phyloP scores from a whole-genome alignment of 2,113 vertebrate genomes.

The Oreochromis spilurus region DNA sequence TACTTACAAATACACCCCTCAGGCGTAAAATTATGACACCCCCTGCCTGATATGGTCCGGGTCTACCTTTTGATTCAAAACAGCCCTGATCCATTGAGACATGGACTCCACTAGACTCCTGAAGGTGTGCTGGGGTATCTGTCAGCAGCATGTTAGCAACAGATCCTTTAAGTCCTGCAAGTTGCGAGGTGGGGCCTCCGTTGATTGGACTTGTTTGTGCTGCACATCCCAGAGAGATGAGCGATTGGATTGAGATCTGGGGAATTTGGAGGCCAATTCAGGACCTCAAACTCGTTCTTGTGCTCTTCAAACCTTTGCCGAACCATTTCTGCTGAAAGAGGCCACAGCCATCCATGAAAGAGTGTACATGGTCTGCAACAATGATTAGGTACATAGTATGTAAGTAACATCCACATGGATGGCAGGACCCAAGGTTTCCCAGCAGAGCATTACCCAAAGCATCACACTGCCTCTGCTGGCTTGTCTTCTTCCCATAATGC shows the following conservation, averaged over 20 bases:
- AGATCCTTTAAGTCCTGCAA: not conserved
- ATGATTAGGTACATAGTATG: not conserved
- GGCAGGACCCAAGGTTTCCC: not conserved
- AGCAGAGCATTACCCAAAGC: not conserved
- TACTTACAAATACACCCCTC: not conserved
- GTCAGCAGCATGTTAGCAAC: not conserved
- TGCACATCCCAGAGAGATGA: not conserved
- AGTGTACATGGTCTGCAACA: not conserved
- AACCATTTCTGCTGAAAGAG: not conserved
- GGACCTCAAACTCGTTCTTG: not conserved
- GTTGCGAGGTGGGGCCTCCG: not conserved
- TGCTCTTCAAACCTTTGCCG: not conserved
- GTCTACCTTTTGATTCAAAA: not conserved
- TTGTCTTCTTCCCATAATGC: not conserved
- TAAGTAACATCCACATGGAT: not conserved
- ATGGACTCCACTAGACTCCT: not conserved
- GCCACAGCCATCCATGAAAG: not conserved
- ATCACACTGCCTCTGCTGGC: not conserved
- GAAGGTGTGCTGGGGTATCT: not conserved
- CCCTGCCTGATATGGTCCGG: not conserved
- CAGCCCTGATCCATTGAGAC: not conserved
- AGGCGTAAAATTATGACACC: not conserved
- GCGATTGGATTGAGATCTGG: not conserved
- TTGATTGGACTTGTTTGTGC: not conserved
- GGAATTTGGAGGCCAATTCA: not conserved